phyloP scores from a whole-genome alignment of 2,888 invertebrate species.

The Cephalotes varians region DNA sequence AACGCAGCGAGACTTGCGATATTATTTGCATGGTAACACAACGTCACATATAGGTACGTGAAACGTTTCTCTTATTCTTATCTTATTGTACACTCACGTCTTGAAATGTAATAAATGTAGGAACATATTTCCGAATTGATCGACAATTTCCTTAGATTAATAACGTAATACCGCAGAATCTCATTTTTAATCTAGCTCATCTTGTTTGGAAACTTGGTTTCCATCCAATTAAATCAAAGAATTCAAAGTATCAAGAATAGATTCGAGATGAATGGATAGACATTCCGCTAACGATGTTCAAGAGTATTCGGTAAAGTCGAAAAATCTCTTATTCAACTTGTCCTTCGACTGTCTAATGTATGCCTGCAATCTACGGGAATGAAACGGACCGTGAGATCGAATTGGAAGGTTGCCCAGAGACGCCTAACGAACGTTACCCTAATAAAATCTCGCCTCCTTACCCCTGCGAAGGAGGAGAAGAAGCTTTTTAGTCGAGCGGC shows the following conservation, averaged over 20 bases:
- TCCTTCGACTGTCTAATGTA: conserved; percentile 19
- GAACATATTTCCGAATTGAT: neutral
- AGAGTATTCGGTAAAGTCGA: neutral
- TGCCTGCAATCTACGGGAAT: conserved; percentile 50
- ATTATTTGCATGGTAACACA: conserved; percentile 3
- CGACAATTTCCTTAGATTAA: neutral
- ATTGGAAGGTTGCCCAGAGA: conserved; percentile 68
- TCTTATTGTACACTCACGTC: neutral
- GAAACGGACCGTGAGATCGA: conserved; percentile 71
- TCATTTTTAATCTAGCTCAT: neutral
- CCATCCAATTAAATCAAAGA: neutral
- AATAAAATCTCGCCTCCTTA: conserved; percentile 56
- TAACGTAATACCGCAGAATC: neutral
- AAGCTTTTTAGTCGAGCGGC: conserved; percentile 48
- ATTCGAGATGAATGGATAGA: neutral
- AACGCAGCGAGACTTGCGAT: neutral
- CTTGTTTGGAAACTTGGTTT: neutral
- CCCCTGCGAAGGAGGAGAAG: neutral
- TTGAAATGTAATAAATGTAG: neutral
- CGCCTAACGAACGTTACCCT: conserved; percentile 57
- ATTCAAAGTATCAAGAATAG: neutral
- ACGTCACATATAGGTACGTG: neutral
- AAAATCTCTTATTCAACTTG: conserved; percentile 6
- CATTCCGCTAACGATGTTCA: neutral
- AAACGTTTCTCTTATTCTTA: neutral